Percentiles rank a stretch among this genome's conserved stretches.
phyloP scores from a whole-genome alignment of 2,888 invertebrate genomes.

The Microplitis manilae region DNA sequence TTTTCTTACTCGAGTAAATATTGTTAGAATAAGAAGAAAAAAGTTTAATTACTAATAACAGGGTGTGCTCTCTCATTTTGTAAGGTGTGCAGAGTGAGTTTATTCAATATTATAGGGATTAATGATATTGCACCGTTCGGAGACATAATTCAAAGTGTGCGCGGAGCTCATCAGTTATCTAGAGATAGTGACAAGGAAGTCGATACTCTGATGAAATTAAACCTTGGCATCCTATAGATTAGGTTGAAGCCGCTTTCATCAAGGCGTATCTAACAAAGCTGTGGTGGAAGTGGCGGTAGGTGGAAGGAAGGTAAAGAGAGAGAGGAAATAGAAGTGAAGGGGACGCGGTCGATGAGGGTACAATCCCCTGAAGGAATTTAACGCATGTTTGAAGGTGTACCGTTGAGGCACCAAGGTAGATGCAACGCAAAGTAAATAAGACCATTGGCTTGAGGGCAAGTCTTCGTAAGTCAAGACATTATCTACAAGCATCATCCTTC shows the following conservation, averaged over 20 bases:
- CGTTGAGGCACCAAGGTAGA: slow-evolving; percentile 26
- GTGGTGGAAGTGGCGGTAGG: slow-evolving; percentile 1
- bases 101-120: neutral
- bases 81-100: neutral
- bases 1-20: too few species aligned
- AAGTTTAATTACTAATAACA: neutral
- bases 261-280: slow-evolving; percentile 21
- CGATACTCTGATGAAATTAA: slow-evolving; percentile 1
- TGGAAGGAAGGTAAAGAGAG: slow-evolving; percentile 12
- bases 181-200: slow-evolving; percentile 4
- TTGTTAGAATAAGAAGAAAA: neutral
- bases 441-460: slow-evolving; percentile 34
- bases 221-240: slow-evolving; percentile 1
- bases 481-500: slow-evolving; percentile 1
- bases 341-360: slow-evolving; percentile 33
- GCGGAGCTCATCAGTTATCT: neutral
- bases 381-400: slow-evolving; percentile 48
- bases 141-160: neutral
- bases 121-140: neutral
- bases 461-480: slow-evolving; percentile 16
- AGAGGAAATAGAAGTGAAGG: slow-evolving; percentile 16
- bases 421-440: slow-evolving; percentile 45
- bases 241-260: slow-evolving; percentile 19
- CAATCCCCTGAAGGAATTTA: slow-evolving; percentile 48
- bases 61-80: neutral